Evolutionary conservation across 1,140 invertebrate species (phyloP), one percentile per base, ranked within the genome.

Genomic region (Mesaphorura yosii): DNA sequence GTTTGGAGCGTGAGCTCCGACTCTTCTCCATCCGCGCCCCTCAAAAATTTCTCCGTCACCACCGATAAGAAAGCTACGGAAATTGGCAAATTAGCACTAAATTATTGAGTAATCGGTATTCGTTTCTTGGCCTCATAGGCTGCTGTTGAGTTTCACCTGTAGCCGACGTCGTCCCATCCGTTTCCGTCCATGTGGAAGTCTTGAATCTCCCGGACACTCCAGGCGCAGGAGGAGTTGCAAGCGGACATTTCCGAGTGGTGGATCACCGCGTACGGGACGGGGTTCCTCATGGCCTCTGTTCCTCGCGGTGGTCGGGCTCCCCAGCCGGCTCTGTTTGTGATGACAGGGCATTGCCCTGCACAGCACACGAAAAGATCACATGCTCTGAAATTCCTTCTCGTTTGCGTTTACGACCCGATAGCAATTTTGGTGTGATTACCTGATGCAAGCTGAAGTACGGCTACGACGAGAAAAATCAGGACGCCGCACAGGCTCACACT

Each of bases 31-130:
- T 0, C 84, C 84, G 10, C 74, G 68, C 6, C 82, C 82, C 65
- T 75, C 76, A 67, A 82, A 84, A 0, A 76, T 75, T 1, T 73
- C 73, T 0, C 83, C 84, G 51, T 88, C 83, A 15, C 81, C 81
- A 2, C 86, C 86, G 6, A 87, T 73, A 15, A 80, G 75, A 66
- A 89, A 90, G 67, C 79, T 86, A n/a, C n/a, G n/a, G 60, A 10
- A 44, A 26, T 20, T 34, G 31, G 10, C n/a, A 10, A 34, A 45
- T n/a, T 23, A 25, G 25, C n/a, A 48, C 45, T 15, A 25, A 40
- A 55, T 46, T 27, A 44, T 44, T 26, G 12, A 2, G 28, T 26
- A 20, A 14, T 12, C n/a, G 22, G 19, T 41, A 7, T 6, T 41
- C 5, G 17, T 22, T 41, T 41, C 17, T 12, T 19, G 37, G 14